Evolutionary conservation across 2,888 invertebrate species (phyloP), one percentile per base, ranked within the genome.

Genomic region (Hirtodrosophila trivittata): DNA sequence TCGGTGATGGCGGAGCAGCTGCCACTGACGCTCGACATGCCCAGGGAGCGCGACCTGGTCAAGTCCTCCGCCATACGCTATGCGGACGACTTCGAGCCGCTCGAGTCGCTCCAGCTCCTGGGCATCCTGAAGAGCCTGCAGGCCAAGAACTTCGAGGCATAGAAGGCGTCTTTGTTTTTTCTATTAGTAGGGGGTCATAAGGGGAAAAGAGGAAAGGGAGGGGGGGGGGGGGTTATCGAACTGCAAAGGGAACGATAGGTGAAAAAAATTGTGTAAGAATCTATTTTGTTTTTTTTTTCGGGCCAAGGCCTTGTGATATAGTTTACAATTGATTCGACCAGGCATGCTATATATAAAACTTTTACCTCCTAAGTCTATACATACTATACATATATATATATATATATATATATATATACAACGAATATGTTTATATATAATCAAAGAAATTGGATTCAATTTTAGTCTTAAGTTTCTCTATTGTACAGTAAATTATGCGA

Each of bases 1-100:
- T 97, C 97, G 75, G 97, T 98, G 80, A 98, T 98, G 97, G 96
- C 97, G 49, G 98, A 98, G 92, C 93, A 98, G 88, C 93, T 98
- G 88, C 98, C 98, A 1, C 96, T 97, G 90, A 96, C 97, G 26
- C 92, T 98, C 81, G 94, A 95, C 1, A 92, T 97, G 75, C 94
- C 95, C 81, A 92, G 94, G 56, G 94, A 86, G 26, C 63, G 73
- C 6, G 59, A 73, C 21, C 47, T 69, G 57, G 55, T 41, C 49
- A 64, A 77, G 25, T 33, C 58, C 0, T 45, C 77, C 3, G 73
- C 85, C 0, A 49, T 77, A 12, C 88, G 88, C 18, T 94, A 94
- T 88, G 94, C 95, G 82, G 95, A 94, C 51, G 95, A 95, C 88
- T 94, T 95, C 68, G 94, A 95, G 88, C 92, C 94, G 76, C 93